A percentile compares a stretch with the other conserved stretches of the same genome.
These are phyloP conservation scores for Apantesis nais DNA, from an alignment of 2,888 invertebrate genomes.

Conservation along the genomic window DNA sequence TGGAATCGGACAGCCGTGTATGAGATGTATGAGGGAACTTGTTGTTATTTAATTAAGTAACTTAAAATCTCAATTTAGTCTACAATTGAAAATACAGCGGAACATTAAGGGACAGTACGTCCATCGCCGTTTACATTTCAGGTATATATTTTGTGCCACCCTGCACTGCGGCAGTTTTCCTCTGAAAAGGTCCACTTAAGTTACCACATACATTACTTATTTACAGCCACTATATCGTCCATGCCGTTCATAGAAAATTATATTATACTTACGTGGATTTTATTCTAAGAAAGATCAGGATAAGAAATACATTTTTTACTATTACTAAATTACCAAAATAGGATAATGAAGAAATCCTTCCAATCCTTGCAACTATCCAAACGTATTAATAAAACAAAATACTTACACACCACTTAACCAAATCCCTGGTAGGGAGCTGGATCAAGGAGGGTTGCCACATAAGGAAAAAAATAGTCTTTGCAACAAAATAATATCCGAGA, in stretches of 20 bases:
- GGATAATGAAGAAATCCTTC: neutral
- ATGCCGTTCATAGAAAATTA: neutral
- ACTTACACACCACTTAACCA: neutral
- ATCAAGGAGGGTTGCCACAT: too few relatives aligned
- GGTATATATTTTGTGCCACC: neutral
- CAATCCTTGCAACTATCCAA: neutral
- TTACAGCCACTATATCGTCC: slow-evolving; percentile 2
- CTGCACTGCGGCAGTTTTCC: neutral
- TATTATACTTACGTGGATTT: neutral
- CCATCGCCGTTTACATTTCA: neutral
- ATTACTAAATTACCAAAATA: neutral
- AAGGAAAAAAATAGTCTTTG: neutral
- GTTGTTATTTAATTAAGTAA: neutral
- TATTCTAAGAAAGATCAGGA: neutral
- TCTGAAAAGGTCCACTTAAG: neutral
- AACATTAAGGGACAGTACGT: neutral
- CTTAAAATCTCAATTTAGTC: neutral
- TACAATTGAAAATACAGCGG: neutral
- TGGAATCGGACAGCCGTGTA: neutral
- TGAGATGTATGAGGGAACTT: too few relatives aligned
- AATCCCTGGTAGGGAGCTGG: neutral
- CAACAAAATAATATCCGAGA: neutral
- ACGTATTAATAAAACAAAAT: neutral
- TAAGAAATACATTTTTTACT: neutral
- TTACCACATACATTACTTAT: neutral